Evolutionary conservation across 2,888 invertebrate genomes (phyloP), one percentile per base, ranked within the genome.

Genomic region (Seladonia tumulorum): DNA sequence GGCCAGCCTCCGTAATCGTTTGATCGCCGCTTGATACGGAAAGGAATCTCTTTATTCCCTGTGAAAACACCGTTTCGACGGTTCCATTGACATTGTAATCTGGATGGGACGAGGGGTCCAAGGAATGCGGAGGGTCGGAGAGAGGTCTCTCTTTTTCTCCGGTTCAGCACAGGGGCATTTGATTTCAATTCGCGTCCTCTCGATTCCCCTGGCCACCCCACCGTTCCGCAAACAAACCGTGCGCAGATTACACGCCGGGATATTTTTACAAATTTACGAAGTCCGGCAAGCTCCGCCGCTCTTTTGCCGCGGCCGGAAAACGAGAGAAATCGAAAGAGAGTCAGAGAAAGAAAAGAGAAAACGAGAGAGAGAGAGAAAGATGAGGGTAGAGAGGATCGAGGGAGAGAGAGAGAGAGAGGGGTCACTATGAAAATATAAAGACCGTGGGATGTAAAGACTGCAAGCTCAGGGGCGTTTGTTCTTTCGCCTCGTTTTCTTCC

Each of bases 401-500:
- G 53, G 63, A 25, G 73, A 29, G 53, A 72, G 39, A 63, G 49
- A n/a, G 72, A 53, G 66, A 71, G 35, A n/a, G 22, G 73, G 82
- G 82, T 60, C 39, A 63, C 90, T 86, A 90, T 89, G 88, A 91
- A 91, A 91, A 91, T 91, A 89, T 91, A 91, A 91, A 90, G 90
- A 87, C 87, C 87, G 85, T 84, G 87, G 82, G 88, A 91, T 89
- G 90, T 90, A 90, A 91, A 91, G 90, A 91, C 90, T 91, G 89
- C 90, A 85, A 91, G 90, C 90, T 91, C 90, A 89, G 88, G 86
- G 85, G 91, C 90, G 90, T 87, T 90, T 91, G 91, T 87, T 90
- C 89, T 89, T 89, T 87, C 83, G 88, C 86, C 85, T 90, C 90
- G 90, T 88, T 92, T 89, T 83, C 89, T 87, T 85, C 87, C 83